A percentile compares a stretch with the other conserved stretches of the same genome.
Evolutionary conservation across 2,888 invertebrate species (phyloP).

Genomic region (Orchesella flavescens): DNA sequence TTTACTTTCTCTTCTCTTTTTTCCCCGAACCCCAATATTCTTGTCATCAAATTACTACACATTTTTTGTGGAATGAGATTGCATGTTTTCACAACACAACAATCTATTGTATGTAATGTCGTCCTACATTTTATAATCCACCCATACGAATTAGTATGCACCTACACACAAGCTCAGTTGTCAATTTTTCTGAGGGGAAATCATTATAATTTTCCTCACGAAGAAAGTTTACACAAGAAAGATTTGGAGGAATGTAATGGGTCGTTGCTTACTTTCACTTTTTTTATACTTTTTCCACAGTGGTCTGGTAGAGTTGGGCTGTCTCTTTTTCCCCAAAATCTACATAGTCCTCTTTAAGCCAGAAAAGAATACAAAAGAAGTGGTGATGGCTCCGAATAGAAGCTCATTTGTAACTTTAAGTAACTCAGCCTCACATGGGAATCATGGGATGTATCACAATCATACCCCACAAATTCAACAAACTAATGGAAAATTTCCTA

Average conservation of each 20-base stretch:
- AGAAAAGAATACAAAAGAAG: slow-evolving; percentile 78
- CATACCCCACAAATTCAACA: slow-evolving; percentile 30
- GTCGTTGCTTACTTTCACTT: neutral
- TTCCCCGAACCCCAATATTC: slow-evolving; percentile 20
- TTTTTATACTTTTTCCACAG: slow-evolving; percentile 70
- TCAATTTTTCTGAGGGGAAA: too few relatives aligned
- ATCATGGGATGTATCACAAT: slow-evolving; percentile 43
- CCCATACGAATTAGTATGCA: too few relatives aligned
- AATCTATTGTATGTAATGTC: too few relatives aligned
- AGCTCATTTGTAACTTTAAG: slow-evolving; percentile 73
- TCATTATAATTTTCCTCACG: too few relatives aligned
- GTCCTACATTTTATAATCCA: too few relatives aligned
- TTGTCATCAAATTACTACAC: too few relatives aligned
- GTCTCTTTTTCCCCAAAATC: slow-evolving; percentile 78
- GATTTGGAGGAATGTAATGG: too few relatives aligned
- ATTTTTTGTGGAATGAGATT: neutral
- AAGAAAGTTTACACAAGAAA: too few relatives aligned
- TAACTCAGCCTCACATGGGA: slow-evolving; percentile 49
- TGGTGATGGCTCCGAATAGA: slow-evolving; percentile 76
- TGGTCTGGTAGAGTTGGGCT: slow-evolving; percentile 77
- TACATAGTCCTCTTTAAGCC: slow-evolving; percentile 78
- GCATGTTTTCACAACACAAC: neutral
- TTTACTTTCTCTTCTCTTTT: neutral
- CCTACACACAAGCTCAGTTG: too few relatives aligned
- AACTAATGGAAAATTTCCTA: slow-evolving; percentile 56